These are phyloP conservation scores for Phataginus tricuspis DNA, from an alignment of 2,797 vertebrate species.

Conservation along the genomic window DNA sequence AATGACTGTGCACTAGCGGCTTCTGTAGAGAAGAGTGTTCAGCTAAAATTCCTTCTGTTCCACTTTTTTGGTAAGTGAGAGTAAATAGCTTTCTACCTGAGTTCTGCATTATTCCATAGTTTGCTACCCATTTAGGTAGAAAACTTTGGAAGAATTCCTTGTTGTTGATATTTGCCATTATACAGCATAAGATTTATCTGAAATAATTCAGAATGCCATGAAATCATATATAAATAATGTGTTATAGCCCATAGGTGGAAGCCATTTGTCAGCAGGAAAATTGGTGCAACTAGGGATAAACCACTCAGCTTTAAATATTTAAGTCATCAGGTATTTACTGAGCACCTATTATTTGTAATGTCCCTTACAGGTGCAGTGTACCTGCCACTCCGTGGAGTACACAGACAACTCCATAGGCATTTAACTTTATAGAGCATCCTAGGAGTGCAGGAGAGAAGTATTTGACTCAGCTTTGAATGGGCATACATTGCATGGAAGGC, in stretches of 20 bases:
- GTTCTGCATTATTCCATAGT: not conserved
- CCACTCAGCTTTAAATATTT: not conserved
- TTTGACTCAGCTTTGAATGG: not conserved
- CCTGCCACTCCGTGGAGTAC: rapidly evolving
- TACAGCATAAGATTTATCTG: not conserved
- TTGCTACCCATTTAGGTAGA: not conserved
- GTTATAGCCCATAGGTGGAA: not conserved
- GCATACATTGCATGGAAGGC: not conserved
- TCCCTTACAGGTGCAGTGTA: not conserved
- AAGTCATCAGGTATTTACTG: not conserved
- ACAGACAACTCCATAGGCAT: not conserved
- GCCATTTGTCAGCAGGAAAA: not conserved
- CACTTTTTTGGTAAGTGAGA: not conserved
- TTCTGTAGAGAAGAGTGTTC: not conserved
- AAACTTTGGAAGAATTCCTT: not conserved
- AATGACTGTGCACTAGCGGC: not conserved
- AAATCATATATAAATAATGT: not conserved
- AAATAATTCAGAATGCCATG: not conserved
- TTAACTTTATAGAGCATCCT: not conserved
- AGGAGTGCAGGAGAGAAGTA: not conserved
- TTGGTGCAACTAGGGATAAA: not conserved
- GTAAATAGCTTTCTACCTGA: not conserved
- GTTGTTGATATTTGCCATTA: not conserved
- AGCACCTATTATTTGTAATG: not conserved
- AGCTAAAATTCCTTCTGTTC: not conserved